Evolutionary conservation across 1,140 invertebrate genomes (phyloP).

Genomic region (Heliconius congener): DNA sequence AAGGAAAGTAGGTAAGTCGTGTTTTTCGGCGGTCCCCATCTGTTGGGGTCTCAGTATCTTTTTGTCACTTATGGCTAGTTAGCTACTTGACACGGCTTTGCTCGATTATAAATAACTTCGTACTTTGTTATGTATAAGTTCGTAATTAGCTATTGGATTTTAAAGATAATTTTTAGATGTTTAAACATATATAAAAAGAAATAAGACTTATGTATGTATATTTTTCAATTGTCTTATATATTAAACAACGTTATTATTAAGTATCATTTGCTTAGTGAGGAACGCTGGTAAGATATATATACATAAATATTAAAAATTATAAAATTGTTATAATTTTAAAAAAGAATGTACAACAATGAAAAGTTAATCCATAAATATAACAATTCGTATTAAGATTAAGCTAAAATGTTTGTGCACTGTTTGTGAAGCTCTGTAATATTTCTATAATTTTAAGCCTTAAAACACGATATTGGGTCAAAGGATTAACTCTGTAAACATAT

Average conservation of each 20-base stretch:
- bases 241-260: no score
- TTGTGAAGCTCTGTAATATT: neutral
- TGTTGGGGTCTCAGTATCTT: conserved; percentile 16
- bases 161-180: no score
- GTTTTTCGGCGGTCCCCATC: conserved; percentile 28
- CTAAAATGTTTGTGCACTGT: neutral
- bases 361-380: neutral
- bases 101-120: neutral
- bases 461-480: neutral
- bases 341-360: neutral
- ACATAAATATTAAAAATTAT: no score
- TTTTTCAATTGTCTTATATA: no score
- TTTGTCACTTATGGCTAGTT: neutral
- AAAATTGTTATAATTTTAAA: no score
- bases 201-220: no score
- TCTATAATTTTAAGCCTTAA: neutral
- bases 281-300: no score
- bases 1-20: conserved; percentile 37
- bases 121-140: no score
- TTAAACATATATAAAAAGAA: no score
- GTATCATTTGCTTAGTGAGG: no score
- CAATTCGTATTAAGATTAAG: neutral
- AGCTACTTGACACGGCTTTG: neutral
- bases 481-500: neutral
- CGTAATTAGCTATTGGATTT: no score